Conservation (phyloP, 2,888 invertebrate genomes). For the Liopterus haemorrhoidalis region DNA sequence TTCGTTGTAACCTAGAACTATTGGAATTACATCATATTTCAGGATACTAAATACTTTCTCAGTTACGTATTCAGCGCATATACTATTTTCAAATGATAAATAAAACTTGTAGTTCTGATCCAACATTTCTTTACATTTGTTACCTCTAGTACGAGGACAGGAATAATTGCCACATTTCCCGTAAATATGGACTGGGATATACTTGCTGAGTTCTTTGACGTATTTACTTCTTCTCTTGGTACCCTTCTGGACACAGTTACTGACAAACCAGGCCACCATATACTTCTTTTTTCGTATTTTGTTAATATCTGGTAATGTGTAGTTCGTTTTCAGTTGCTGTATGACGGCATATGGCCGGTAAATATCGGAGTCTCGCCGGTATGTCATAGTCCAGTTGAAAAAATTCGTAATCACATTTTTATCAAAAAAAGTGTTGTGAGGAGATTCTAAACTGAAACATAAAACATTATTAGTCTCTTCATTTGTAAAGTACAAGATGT, state of each 20-base stretch:
- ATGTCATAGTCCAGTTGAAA: constrained; percentile 55
- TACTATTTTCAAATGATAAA: constrained; percentile 30
- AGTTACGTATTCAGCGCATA: constrained; percentile 30
- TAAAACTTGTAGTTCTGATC: constrained; percentile 36
- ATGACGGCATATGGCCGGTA: constrained; percentile 43
- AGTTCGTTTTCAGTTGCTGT: constrained; percentile 25
- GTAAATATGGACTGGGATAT: constrained; percentile 57
- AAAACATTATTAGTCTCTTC: too few relatives aligned
- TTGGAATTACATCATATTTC: constrained; percentile 24
- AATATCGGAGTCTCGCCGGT: constrained; percentile 46
- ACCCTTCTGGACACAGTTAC: constrained; percentile 10
- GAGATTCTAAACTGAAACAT: constrained; percentile 14
- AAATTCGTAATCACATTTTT: constrained; percentile 35
- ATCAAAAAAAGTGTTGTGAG: constrained; percentile 8
- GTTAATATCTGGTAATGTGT: constrained; percentile 28
- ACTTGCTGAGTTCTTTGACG: constrained; percentile 48
- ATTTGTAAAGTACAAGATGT: too few relatives aligned
- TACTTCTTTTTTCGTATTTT: constrained; percentile 42
- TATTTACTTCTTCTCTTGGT: constrained; percentile 47
- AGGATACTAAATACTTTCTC: constrained; percentile 28
- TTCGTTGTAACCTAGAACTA: constrained; percentile 28
- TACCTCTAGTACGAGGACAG: constrained; percentile 39
- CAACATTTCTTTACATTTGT: constrained; percentile 48
- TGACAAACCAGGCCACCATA: constrained; percentile 53
- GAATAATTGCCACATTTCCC: constrained; percentile 53